Conservation (phyloP, 2,888 invertebrate species). For the Acleris cristana region DNA sequence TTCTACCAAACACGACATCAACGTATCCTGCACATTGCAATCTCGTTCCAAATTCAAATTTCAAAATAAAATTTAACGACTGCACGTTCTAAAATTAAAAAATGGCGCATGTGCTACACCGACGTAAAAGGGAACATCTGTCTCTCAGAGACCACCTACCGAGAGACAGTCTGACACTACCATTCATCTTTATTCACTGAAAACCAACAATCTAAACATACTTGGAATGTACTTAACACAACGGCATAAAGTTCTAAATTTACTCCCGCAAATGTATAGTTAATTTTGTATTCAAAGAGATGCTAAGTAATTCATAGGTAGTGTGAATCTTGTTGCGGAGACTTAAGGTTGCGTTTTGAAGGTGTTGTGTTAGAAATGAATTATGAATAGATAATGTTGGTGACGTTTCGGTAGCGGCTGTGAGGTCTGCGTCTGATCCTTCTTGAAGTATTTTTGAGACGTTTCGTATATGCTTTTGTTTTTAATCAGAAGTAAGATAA, state of each 20-base stretch:
- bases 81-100: conserved; percentile 64
- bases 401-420: conserved; percentile 55
- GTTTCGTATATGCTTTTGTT: not conserved
- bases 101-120: conserved; percentile 54
- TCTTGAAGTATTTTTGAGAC: conserved; percentile 18
- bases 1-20: conserved; percentile 8
- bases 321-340: conserved; percentile 55
- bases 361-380: conserved; percentile 58
- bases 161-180: conserved; percentile 63
- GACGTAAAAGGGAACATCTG: conserved; percentile 70
- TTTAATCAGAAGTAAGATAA: too few species aligned
- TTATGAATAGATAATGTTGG: conserved; percentile 58
- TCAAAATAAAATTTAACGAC: conserved; percentile 49
- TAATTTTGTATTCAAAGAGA: conserved; percentile 46
- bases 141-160: conserved; percentile 78
- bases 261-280: not conserved
- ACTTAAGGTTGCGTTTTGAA: conserved; percentile 59
- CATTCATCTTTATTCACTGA: conserved; percentile 77
- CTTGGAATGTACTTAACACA: conserved; percentile 19
- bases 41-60: conserved; percentile 45
- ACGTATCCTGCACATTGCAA: conserved; percentile 25
- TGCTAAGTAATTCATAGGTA: conserved; percentile 65
- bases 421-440: conserved; percentile 29
- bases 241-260: conserved; percentile 40
- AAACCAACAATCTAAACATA: conserved; percentile 41